Evolutionary conservation across 2,113 vertebrate species (phyloP).

Genomic region (Gila orcuttii): DNA sequence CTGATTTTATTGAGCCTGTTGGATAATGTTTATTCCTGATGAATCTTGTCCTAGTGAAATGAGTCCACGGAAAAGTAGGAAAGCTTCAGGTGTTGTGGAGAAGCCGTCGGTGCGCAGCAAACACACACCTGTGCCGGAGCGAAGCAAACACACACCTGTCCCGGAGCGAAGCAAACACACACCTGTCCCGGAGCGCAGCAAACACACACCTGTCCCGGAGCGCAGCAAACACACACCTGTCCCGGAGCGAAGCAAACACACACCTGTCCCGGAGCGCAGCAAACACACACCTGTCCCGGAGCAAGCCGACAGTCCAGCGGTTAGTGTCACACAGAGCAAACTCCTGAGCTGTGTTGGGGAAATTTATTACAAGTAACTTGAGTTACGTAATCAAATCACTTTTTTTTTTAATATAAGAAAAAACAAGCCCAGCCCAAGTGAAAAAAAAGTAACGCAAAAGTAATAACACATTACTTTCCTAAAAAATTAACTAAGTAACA

Average conservation of each 20-base stretch:
- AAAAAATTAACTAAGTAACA: too few relatives aligned
- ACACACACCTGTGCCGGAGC: conserved; percentile 28
- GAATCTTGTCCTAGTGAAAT: conserved; percentile 54
- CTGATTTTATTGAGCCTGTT: neutral
- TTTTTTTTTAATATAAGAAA: too few relatives aligned
- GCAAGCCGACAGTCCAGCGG: neutral
- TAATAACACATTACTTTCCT: too few relatives aligned
- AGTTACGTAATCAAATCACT: too few relatives aligned
- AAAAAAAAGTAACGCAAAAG: too few relatives aligned
- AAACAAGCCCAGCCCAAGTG: too few relatives aligned
- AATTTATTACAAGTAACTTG: too few relatives aligned
- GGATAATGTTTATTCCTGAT: neutral
- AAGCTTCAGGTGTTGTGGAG: neutral
- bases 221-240: conserved; percentile 36
- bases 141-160: conserved; percentile 10
- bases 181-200: neutral
- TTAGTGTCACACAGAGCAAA: neutral
- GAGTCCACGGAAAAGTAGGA: conserved; percentile 50
- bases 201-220: conserved; percentile 4
- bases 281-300: conserved; percentile 3
- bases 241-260: conserved; percentile 44
- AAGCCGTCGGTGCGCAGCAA: conserved; percentile 59
- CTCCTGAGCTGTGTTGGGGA: too few relatives aligned
- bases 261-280: neutral
- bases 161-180: conserved; percentile 45